Base-by-base conservation (phyloP, 2,797 vertebrate genomes). In the Pelodytes ibericus region DNA sequence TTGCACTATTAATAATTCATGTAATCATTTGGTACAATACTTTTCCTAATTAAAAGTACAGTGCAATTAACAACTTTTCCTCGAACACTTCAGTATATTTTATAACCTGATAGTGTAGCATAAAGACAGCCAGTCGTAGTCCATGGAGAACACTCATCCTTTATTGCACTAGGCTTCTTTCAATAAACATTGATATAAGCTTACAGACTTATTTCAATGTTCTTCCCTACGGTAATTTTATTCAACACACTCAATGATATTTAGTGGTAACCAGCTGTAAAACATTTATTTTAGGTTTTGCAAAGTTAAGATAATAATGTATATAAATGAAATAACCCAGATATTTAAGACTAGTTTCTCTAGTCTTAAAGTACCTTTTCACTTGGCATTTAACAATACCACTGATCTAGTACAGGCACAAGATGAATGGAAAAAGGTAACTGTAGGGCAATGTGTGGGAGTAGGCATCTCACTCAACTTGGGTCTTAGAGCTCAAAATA, bases 21-120 rank as follows among this genome's bases (percentile, higher is more conserved):
- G 49, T 22, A 53, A 53, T 53, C 49, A 53, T 53, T 53, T 53
- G 49, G 1, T 53, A 53, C 49, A 53, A 53, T 53, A 53, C n/a
- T 20, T 24, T 53, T 6, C 20, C 49, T 53, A 53, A 53, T 53
- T 53, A 53, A 53, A 53, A 22, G 49, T 53, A 53, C 49, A 53
- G 5, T 22, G n/a, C 4, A 53, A 53, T 53, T 20, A 53, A 39
- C 36, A 39, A 53, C 49, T 53, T 53, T 53, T 53, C 20, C 20
- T 53, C 8, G 3, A 53, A 24, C n/a, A 53, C 49, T 16, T 53
- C 16, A 53, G 49, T 22, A 11, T 53, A 24, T 53, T 53, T 53
- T 53, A 24, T 5, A 6, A 1, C 11, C 11, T 53, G 49, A 53
- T 53, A 22, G n/a, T 6, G n/a, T 53, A 15, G 49, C 18, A 39